These are phyloP conservation scores for Drosophila niveifrons DNA, from an alignment of 2,888 invertebrate species.

Conservation along the genomic window DNA sequence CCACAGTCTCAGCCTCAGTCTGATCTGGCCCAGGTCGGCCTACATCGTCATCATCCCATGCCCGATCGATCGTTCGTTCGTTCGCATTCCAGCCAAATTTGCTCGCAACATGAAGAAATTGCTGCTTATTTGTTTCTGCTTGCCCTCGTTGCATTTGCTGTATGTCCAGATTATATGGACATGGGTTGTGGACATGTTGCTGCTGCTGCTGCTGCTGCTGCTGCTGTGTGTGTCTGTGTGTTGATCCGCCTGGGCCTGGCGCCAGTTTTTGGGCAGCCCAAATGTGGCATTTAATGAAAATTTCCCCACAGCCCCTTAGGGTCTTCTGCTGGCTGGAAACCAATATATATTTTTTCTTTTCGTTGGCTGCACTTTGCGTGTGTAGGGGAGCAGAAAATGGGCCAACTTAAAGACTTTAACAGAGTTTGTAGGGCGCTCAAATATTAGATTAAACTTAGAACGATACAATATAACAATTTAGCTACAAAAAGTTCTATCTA, in stretches of 20 bases:
- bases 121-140: constrained; percentile 74
- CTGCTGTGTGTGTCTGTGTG: constrained; percentile 15
- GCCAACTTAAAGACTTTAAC: constrained; percentile 4
- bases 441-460: background rate
- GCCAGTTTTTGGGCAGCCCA: constrained; percentile 81
- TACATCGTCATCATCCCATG: constrained; percentile 14
- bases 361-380: background rate
- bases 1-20: background rate
- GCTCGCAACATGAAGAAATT: constrained; percentile 79
- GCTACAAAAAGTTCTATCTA: too few relatives aligned
- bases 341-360: background rate
- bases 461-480: too few relatives aligned
- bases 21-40: background rate
- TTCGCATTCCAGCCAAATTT: constrained; percentile 78
- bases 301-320: constrained; percentile 47
- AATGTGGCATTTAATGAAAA: constrained; percentile 83
- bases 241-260: constrained; percentile 60
- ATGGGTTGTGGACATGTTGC: constrained; percentile 45
- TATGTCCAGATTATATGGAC: constrained; percentile 69
- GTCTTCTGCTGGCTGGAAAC: constrained; percentile 36
- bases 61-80: constrained; percentile 1
- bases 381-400: constrained; percentile 15
- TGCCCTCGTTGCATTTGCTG: constrained; percentile 67
- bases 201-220: too few relatives aligned
- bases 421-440: background rate